These are phyloP conservation scores for Chelonus insularis DNA, from an alignment of 1,140 invertebrate species.

Conservation along the genomic window DNA sequence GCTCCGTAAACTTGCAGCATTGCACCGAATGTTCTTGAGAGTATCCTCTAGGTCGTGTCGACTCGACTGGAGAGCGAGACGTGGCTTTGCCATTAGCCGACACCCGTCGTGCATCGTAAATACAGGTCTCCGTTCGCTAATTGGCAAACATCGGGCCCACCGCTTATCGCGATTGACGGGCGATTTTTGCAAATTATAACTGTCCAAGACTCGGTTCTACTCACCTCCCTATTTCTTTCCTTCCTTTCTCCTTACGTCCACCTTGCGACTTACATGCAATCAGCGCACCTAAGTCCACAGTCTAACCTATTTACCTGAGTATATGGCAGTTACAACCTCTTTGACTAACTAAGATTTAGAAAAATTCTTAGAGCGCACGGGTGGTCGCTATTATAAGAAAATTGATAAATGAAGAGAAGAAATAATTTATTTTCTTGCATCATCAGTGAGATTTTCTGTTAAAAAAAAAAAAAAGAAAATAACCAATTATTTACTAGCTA, in stretches of 20 bases:
- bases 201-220: slow-evolving; percentile 25
- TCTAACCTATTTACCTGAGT: neutral
- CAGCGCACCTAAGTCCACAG: neutral
- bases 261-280: slow-evolving; percentile 23
- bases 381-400: too few species aligned
- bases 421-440: too few species aligned
- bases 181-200: slow-evolving; percentile 46
- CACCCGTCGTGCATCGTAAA: slow-evolving; percentile 32
- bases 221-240: slow-evolving; percentile 27
- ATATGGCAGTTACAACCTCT: too few species aligned
- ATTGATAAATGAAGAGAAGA: too few species aligned
- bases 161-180: slow-evolving; percentile 44
- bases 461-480: too few species aligned
- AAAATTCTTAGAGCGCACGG: too few species aligned
- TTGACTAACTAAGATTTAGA: too few species aligned
- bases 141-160: slow-evolving; percentile 45
- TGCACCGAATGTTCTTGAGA: slow-evolving; percentile 22
- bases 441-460: too few species aligned
- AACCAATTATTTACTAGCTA: too few species aligned
- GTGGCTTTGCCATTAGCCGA: slow-evolving; percentile 43
- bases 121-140: slow-evolving; percentile 38
- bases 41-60: slow-evolving; percentile 22
- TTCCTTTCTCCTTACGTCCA: slow-evolving; percentile 20
- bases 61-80: slow-evolving; percentile 36
- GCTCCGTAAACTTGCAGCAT: neutral